phyloP scores from a whole-genome alignment of 1,140 invertebrate genomes.

The Papilio polyxenes region DNA sequence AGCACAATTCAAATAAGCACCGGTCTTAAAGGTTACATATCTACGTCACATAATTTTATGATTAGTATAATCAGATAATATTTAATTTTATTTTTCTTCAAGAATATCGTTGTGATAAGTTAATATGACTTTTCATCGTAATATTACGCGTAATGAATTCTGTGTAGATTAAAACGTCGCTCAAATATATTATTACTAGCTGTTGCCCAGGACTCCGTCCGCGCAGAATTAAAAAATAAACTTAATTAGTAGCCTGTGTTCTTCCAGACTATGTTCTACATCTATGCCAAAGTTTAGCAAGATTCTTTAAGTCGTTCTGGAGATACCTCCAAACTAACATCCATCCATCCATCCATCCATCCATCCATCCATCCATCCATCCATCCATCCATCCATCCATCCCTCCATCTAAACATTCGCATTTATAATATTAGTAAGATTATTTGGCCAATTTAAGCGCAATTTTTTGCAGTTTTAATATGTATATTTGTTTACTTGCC shows the following conservation, averaged over 20 bases:
- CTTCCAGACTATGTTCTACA: too few species aligned
- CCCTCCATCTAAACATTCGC: too few species aligned
- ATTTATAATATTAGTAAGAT: too few species aligned
- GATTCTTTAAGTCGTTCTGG: too few species aligned
- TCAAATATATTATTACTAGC: background rate
- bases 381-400: too few species aligned
- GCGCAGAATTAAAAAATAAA: too few species aligned
- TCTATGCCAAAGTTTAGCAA: too few species aligned
- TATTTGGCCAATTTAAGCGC: background rate
- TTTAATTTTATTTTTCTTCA: background rate
- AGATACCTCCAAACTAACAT: too few species aligned
- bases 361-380: too few species aligned
- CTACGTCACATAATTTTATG: background rate
- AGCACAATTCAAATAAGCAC: constrained; percentile 42
- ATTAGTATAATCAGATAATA: background rate
- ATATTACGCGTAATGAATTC: background rate
- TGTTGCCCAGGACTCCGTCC: too few species aligned
- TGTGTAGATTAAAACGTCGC: background rate
- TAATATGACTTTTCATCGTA: background rate
- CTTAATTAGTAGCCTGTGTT: too few species aligned
- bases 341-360: too few species aligned
- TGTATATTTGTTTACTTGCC: background rate
- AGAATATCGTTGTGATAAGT: background rate
- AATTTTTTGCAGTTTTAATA: background rate
- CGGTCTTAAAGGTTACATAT: constrained; percentile 27